Evolutionary conservation across 2,797 vertebrate genomes (phyloP).

Genomic region (Luscinia luscinia): DNA sequence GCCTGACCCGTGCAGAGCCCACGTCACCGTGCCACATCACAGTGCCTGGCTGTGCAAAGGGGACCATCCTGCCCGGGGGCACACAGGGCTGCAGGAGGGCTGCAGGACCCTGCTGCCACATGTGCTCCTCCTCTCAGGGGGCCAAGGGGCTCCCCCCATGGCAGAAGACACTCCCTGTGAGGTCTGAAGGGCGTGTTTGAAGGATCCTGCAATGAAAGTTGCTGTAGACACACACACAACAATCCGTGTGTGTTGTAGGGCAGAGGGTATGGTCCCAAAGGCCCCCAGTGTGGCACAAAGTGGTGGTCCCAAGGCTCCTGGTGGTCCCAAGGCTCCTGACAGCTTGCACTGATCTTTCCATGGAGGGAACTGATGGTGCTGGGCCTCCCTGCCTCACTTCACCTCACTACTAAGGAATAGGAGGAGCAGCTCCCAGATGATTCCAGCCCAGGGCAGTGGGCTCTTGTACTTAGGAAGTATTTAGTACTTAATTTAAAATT

Average conservation of each 20-base stretch:
- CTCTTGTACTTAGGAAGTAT: conserved; percentile 51
- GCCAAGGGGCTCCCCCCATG: background rate
- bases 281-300: background rate
- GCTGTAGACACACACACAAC: background rate
- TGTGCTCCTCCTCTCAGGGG: background rate
- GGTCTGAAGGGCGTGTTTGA: background rate
- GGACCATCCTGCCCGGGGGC: fast-evolving
- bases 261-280: background rate
- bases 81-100: fast-evolving
- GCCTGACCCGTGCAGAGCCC: conserved; percentile 4
- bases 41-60: background rate
- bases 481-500: conserved; percentile 29
- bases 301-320: background rate
- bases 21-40: fast-evolving
- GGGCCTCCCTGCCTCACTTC: background rate
- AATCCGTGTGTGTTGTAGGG: background rate
- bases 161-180: background rate
- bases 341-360: background rate
- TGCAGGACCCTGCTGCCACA: background rate
- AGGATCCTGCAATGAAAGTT: background rate
- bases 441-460: background rate
- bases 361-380: fast-evolving
- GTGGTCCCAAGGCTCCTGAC: background rate
- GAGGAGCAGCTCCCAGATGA: background rate
- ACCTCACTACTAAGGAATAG: background rate